phyloP scores from a whole-genome alignment of 2,888 invertebrate species.

The Scaptomyza flava region DNA sequence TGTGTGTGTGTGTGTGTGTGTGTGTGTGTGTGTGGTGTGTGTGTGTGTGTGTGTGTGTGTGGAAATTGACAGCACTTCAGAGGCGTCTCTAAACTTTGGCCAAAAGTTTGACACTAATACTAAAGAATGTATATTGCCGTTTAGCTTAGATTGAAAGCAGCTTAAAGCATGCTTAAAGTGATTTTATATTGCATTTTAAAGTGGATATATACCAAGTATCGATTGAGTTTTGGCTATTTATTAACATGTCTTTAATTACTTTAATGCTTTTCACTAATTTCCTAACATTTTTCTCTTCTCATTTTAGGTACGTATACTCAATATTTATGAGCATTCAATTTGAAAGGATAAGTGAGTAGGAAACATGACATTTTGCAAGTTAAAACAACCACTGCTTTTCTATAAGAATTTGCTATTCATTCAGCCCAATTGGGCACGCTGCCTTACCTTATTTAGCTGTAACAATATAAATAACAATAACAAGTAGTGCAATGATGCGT shows the following conservation, averaged over 20 bases:
- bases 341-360: slow-evolving; percentile 8
- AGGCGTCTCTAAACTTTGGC: slow-evolving; percentile 29
- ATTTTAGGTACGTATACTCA: slow-evolving; percentile 67
- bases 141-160: slow-evolving; percentile 36
- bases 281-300: slow-evolving; percentile 31
- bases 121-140: slow-evolving; percentile 8
- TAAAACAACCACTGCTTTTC: no score
- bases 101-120: slow-evolving; percentile 16
- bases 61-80: slow-evolving; percentile 48
- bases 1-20: not conserved
- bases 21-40: not conserved
- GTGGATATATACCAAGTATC: not conserved
- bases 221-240: not conserved
- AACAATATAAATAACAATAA: no score
- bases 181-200: slow-evolving; percentile 60
- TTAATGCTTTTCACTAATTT: slow-evolving; percentile 35
- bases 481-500: no score
- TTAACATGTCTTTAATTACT: not conserved
- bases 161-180: slow-evolving; percentile 48
- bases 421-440: no score
- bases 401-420: no score
- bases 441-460: no score
- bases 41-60: slow-evolving; percentile 4
- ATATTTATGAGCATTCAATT: not conserved
- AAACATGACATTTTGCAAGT: no score